Conservation (phyloP, 2,113 vertebrate genomes). For the Sinocyclocheilus rhinocerous region DNA sequence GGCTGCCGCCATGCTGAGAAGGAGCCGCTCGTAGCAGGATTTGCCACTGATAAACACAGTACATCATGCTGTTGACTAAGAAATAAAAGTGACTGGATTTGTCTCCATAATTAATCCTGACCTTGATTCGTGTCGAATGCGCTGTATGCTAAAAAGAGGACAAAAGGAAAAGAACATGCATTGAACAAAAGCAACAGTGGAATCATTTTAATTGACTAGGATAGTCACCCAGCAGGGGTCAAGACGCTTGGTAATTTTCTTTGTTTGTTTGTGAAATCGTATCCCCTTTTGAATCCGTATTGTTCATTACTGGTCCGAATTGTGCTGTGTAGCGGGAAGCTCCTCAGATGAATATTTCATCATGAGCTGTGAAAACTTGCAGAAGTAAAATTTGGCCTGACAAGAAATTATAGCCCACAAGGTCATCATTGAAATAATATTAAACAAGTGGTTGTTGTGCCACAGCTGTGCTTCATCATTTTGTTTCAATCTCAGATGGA, state of each 20-base stretch:
- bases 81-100: conserved; percentile 49
- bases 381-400: conserved; percentile 3
- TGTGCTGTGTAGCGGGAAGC: conserved; percentile 20
- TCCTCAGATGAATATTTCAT: conserved; percentile 46
- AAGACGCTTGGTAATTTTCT: conserved; percentile 46
- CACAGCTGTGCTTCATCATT: background rate
- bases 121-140: conserved; percentile 42
- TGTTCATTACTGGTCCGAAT: conserved; percentile 49
- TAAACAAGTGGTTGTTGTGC: background rate
- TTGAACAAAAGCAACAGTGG: conserved; percentile 41
- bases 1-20: conserved; percentile 36
- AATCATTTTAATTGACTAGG: conserved; percentile 55
- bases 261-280: conserved; percentile 45
- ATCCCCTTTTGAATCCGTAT: conserved; percentile 35
- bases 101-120: conserved; percentile 49
- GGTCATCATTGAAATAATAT: conserved; percentile 12
- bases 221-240: conserved; percentile 48
- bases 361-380: conserved; percentile 14
- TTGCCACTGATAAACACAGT: conserved; percentile 27
- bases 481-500: background rate
- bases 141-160: conserved; percentile 41
- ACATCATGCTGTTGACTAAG: conserved; percentile 41
- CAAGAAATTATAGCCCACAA: conserved; percentile 15
- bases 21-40: background rate
- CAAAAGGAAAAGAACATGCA: conserved; percentile 30